Conservation (phyloP, 2,113 vertebrate species). For the Forbesichthys agassizii region DNA sequence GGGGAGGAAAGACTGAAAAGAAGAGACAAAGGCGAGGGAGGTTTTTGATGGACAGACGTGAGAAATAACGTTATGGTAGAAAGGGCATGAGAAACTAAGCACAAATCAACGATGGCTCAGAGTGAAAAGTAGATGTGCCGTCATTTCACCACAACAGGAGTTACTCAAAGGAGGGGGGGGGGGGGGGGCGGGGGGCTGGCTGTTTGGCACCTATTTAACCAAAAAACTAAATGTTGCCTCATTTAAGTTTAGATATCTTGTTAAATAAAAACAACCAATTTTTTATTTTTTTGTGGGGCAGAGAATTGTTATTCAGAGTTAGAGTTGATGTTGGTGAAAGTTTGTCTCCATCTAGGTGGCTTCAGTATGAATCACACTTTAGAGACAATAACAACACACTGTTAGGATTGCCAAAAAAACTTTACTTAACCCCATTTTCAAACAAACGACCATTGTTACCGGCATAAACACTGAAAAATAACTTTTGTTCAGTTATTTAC, state of each 20-base stretch:
- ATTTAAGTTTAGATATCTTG: background rate
- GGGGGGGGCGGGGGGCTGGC: no score
- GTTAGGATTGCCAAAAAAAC: background rate
- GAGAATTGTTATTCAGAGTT: background rate
- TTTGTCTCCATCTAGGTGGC: constrained; percentile 23
- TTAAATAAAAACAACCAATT: background rate
- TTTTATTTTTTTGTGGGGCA: background rate
- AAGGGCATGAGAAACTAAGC: constrained; percentile 6
- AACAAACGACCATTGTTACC: background rate
- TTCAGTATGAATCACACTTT: constrained; percentile 1
- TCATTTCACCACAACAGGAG: background rate
- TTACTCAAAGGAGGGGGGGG: background rate
- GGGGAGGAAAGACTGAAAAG: constrained; percentile 2
- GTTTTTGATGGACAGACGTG: constrained; percentile 12
- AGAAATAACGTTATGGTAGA: constrained; percentile 21
- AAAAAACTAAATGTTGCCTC: background rate
- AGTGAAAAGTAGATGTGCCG: background rate
- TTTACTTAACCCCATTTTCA: background rate
- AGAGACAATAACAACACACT: background rate
- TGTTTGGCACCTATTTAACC: background rate
- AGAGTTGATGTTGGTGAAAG: background rate
- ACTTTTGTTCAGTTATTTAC: background rate
- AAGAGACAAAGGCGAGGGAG: constrained; percentile 1
- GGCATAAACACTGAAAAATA: background rate
- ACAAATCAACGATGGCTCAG: background rate